Evolutionary conservation across 2,113 vertebrate species (phyloP).

Genomic region (Lagopus muta): DNA sequence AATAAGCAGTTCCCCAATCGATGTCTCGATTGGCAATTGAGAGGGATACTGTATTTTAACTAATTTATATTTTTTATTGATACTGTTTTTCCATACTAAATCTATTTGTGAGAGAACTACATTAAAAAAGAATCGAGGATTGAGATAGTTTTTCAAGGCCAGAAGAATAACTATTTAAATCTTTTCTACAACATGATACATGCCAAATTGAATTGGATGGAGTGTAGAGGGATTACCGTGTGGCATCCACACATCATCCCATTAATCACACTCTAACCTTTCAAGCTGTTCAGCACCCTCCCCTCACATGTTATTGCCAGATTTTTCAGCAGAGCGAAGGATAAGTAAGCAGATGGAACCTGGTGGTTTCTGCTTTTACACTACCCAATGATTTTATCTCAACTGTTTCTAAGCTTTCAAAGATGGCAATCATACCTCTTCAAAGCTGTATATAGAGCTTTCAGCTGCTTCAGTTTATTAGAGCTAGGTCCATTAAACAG

Average conservation of each 20-base stretch:
- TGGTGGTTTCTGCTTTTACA: conserved; percentile 4
- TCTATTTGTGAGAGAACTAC: neutral
- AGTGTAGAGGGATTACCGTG: neutral
- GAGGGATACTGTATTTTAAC: neutral
- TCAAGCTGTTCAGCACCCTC: conserved; percentile 38
- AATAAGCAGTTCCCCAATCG: neutral
- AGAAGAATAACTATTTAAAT: conserved; percentile 27
- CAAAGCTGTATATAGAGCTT: neutral
- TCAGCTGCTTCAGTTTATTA: neutral
- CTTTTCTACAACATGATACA: neutral
- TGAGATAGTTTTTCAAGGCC: neutral
- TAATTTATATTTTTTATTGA: neutral
- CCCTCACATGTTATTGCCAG: neutral
- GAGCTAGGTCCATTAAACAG: neutral
- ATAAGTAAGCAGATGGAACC: conserved; percentile 34
- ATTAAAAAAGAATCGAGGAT: conserved; percentile 13
- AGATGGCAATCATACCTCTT: neutral
- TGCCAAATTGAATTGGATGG: conserved; percentile 36
- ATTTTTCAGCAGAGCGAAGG: neutral
- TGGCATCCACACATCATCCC: neutral
- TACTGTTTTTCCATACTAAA: neutral
- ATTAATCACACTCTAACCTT: conserved; percentile 52
- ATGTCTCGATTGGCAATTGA: neutral
- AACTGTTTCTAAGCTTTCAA: neutral
- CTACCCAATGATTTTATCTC: conserved; percentile 17